Evolutionary conservation across 1,140 invertebrate species (phyloP).

Genomic region (Acromyrmex charruanus): DNA sequence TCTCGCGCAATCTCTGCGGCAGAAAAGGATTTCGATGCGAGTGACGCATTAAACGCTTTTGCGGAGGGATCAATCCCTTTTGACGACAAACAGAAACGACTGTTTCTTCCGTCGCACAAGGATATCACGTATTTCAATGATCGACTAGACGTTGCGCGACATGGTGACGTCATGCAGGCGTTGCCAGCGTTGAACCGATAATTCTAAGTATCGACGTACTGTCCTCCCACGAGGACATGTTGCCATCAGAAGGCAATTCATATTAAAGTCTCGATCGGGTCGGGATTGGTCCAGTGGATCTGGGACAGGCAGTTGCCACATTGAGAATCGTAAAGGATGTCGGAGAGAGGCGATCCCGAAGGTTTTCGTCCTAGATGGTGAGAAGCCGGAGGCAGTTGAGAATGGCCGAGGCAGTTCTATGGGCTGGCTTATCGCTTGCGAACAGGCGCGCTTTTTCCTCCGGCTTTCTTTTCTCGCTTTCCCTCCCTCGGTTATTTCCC

Average conservation of each 20-base stretch:
- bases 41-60: not conserved
- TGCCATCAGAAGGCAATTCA: constrained; percentile 79
- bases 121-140: constrained; percentile 60
- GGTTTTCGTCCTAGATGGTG: constrained; percentile 65
- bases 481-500: constrained; percentile 37
- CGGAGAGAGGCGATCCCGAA: constrained; percentile 71
- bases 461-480: constrained; percentile 69
- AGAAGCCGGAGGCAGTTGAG: constrained; percentile 74
- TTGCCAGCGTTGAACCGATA: constrained; percentile 71
- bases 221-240: constrained; percentile 70
- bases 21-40: not conserved
- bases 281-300: constrained; percentile 77
- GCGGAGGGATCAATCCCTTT: constrained; percentile 34
- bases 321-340: constrained; percentile 76
- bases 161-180: constrained; percentile 55
- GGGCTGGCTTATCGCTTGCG: constrained; percentile 80
- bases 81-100: constrained; percentile 1
- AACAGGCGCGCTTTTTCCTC: constrained; percentile 80
- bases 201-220: constrained; percentile 76
- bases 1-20: constrained; percentile 6
- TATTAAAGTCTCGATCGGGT: constrained; percentile 80
- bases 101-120: constrained; percentile 4
- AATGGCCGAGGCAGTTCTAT: constrained; percentile 79
- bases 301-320: constrained; percentile 77
- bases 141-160: constrained; percentile 23